Percentiles rank a stretch among this genome's conserved stretches.
Evolutionary conservation across 1,140 invertebrate genomes (phyloP).

Genomic region (Camponotus vicinus): DNA sequence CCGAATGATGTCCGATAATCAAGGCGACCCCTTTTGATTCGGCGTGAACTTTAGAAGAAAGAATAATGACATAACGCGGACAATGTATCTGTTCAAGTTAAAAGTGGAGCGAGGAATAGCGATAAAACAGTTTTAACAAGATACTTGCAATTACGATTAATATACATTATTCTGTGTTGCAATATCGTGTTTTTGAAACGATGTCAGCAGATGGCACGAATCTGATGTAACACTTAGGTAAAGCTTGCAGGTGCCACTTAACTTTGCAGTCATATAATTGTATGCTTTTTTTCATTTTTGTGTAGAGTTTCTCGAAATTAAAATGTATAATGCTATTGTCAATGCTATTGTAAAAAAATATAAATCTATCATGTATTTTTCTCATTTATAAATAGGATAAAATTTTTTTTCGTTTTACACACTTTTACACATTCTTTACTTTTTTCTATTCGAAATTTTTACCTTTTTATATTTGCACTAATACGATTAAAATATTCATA

Average conservation of each 20-base stretch:
- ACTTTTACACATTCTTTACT: not conserved
- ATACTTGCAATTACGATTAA: conserved; percentile 25
- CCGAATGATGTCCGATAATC: conserved; percentile 30
- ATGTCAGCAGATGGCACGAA: not conserved
- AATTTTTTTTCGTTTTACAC: not conserved
- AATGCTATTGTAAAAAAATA: not conserved
- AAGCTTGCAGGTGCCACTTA: not conserved
- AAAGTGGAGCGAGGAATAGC: not conserved
- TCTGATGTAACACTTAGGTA: conserved; percentile 27
- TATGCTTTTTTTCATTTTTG: not conserved
- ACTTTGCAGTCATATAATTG: not conserved
- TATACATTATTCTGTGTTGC: not conserved
- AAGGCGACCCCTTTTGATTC: conserved; percentile 40
- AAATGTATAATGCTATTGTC: not conserved
- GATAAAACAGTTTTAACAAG: conserved; percentile 36
- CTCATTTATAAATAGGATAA: not conserved
- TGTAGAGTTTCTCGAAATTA: not conserved
- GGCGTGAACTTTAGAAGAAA: conserved; percentile 39
- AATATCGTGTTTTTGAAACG: not conserved
- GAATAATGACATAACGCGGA: conserved; percentile 25
- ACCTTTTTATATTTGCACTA: not conserved
- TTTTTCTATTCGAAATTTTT: not conserved
- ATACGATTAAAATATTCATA: not conserved
- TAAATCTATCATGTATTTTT: not conserved
- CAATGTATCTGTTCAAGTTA: not conserved